Evolutionary conservation across 2,888 invertebrate species (phyloP).

Genomic region (Ichneumoninae sp.): DNA sequence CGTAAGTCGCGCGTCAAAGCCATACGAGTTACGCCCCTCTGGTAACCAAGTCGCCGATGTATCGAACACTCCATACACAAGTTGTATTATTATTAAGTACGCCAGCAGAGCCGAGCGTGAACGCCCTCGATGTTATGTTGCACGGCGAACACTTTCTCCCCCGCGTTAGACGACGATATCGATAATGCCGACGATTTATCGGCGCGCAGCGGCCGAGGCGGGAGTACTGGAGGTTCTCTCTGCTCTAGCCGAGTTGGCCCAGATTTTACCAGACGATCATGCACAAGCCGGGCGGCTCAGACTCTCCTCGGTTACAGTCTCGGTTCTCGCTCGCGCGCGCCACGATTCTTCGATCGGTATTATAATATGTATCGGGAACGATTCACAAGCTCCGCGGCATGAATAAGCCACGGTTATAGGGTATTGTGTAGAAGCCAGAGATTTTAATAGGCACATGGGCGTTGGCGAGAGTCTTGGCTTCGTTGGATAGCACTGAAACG

Average conservation of each 20-base stretch:
- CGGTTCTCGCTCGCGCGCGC: background rate
- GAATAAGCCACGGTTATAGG: slow-evolving; percentile 36
- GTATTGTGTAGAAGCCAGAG: slow-evolving; percentile 11
- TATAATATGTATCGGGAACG: slow-evolving; percentile 57
- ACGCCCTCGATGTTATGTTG: slow-evolving; percentile 39
- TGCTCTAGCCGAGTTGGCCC: slow-evolving; percentile 57
- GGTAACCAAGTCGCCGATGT: background rate
- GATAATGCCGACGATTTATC: slow-evolving; percentile 63
- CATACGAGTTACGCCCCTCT: no score
- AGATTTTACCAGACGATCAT: slow-evolving; percentile 64
- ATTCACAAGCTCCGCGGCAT: slow-evolving; percentile 51
- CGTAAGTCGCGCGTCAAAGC: no score
- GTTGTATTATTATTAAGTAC: slow-evolving; percentile 43
- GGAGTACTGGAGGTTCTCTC: slow-evolving; percentile 53
- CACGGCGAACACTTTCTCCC: slow-evolving; percentile 58
- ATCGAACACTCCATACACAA: background rate
- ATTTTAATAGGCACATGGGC: slow-evolving; percentile 60
- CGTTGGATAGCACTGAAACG: background rate
- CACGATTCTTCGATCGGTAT: slow-evolving; percentile 35
- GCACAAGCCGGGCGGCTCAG: slow-evolving; percentile 55
- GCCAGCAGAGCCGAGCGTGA: slow-evolving; percentile 30
- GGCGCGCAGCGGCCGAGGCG: slow-evolving; percentile 33
- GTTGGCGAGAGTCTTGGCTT: slow-evolving; percentile 36
- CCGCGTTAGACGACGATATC: slow-evolving; percentile 58
- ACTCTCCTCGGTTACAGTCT: slow-evolving; percentile 10